Evolutionary conservation across 2,888 invertebrate species (phyloP), one percentile per base, ranked within the genome.

Genomic region (Megaustenia siamemsis): DNA sequence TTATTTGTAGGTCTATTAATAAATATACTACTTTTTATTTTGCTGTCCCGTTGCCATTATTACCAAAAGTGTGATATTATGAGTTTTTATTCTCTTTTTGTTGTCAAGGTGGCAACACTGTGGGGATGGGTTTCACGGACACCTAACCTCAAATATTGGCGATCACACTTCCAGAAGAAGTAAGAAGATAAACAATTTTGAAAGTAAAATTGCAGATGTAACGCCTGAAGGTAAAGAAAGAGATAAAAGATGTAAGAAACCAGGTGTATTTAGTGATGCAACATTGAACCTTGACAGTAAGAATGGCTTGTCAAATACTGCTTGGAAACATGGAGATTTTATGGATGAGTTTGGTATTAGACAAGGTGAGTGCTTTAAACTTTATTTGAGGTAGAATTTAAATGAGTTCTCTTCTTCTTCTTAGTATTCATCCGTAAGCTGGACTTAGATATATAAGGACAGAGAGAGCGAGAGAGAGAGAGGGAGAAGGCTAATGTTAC

Each of bases 251-350:
- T 18, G 1, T 0, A 24, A 43, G 2, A n/a, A n/a, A 71, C 71
- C 5, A 15, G 45, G 45, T 45, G n/a, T 18, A 10, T 0, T 73
- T 5, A 3, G 3, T 28, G 45, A 28, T 15, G 40, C n/a, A 56
- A 1, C 24, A 28, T 53, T 24, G 53, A 53, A 35, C n/a, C 24
- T 18, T 8, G 56, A 75, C 28, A 45, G 5, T 56, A 18, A 8
- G 38, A 3, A 40, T 21, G 40, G 38, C 40, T n/a, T 40, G 1
- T n/a, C 38, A 38, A 15, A 4, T n/a, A 56, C 1, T n/a, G 4
- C 38, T 40, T 77, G 76, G 76, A 77, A 77, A 38, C 76, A 56
- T 24, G 56, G 45, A 38, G 60, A 60, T 40, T 77, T 77, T 38
- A n/a, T 77, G 40, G 56, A 56, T 38, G 76, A 45, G 8, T 77